These are phyloP conservation scores for Poeciliopsis retropinna DNA, from an alignment of 2,113 vertebrate species.

Conservation along the genomic window DNA sequence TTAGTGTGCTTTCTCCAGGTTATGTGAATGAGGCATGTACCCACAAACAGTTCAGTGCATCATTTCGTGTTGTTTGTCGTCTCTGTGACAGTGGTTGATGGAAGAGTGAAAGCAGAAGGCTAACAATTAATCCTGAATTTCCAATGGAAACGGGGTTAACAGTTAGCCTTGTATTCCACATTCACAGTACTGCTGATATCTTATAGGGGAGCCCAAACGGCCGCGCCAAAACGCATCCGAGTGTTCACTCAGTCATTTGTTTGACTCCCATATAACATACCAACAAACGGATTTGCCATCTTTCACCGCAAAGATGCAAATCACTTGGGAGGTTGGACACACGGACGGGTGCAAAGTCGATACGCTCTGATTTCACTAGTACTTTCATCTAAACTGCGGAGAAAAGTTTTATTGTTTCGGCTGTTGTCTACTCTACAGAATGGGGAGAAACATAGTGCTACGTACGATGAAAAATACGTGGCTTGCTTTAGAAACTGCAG, in stretches of 20 bases:
- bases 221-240: background rate
- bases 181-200: slow-evolving; percentile 49
- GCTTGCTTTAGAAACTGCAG: background rate
- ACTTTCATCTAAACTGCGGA: slow-evolving; percentile 78
- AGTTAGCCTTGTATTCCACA: slow-evolving; percentile 64
- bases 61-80: slow-evolving; percentile 17
- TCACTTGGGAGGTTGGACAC: slow-evolving; percentile 44
- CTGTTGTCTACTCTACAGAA: slow-evolving; percentile 72
- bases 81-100: slow-evolving; percentile 72
- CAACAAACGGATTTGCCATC: slow-evolving; percentile 56
- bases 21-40: background rate
- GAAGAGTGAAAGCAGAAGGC: slow-evolving; percentile 83
- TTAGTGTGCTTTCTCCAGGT: slow-evolving; percentile 5
- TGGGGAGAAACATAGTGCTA: slow-evolving; percentile 66
- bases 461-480: background rate
- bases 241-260: background rate
- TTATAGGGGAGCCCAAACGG: slow-evolving; percentile 70
- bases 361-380: slow-evolving; percentile 79
- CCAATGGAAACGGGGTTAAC: slow-evolving; percentile 78
- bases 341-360: slow-evolving; percentile 5
- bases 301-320: slow-evolving; percentile 65
- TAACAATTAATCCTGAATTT: slow-evolving; percentile 75
- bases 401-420: slow-evolving; percentile 59
- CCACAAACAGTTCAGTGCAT: slow-evolving; percentile 21
- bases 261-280: slow-evolving; percentile 68